Conservation (phyloP, 2,888 invertebrate species). For the Lucinisca nassula region DNA sequence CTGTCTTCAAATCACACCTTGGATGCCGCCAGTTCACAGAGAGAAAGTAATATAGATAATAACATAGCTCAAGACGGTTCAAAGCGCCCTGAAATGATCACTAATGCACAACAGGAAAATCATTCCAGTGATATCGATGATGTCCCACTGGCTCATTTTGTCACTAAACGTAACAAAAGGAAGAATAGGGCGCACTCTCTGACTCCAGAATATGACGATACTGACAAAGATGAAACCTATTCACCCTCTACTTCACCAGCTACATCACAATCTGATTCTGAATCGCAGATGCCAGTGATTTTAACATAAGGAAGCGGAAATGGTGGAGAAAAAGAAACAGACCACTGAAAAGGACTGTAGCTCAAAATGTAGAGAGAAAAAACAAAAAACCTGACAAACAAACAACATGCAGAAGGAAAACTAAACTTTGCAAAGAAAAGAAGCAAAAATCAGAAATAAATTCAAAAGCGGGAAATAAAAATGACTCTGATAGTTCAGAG, state of each 20-base stretch:
- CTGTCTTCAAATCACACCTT: too few species aligned
- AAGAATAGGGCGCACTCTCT: not conserved
- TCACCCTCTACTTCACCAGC: not conserved
- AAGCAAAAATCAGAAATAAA: not conserved
- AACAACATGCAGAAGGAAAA: not conserved
- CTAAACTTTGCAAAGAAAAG: not conserved
- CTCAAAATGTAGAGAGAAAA: not conserved
- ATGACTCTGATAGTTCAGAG: not conserved
- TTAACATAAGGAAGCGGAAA: not conserved
- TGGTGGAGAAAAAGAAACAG: not conserved
- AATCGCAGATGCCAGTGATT: not conserved
- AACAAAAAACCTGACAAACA: not conserved
- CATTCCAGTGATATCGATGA: too few species aligned
- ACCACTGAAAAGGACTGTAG: not conserved
- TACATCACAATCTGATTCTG: not conserved
- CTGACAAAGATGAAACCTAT: not conserved
- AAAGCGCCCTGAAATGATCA: too few species aligned
- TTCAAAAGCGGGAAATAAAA: not conserved
- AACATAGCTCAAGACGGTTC: too few species aligned
- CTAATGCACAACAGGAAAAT: too few species aligned
- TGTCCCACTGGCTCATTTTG: too few species aligned
- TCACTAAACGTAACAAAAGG: too few species aligned
- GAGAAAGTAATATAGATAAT: too few species aligned
- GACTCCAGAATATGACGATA: not conserved
- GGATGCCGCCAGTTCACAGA: too few species aligned